Evolutionary conservation across 2,888 invertebrate species (phyloP).

Genomic region (Tachystola acroxantha): DNA sequence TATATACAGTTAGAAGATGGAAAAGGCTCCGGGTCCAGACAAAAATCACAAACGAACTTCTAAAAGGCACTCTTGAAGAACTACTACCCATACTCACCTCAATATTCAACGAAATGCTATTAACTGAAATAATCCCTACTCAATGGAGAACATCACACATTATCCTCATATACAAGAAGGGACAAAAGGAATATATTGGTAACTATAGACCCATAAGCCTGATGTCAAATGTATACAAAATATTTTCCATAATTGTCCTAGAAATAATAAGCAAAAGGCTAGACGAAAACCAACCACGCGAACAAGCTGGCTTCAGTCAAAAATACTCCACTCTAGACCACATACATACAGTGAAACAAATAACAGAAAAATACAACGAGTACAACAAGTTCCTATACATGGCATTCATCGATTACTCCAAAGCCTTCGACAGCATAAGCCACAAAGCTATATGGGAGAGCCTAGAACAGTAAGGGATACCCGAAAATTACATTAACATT

Average conservation of each 20-base stretch:
- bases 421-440: background rate
- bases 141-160: background rate
- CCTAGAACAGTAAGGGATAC: too few species aligned
- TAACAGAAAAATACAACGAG: background rate
- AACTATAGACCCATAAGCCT: too few species aligned
- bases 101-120: background rate
- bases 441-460: background rate
- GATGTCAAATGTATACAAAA: background rate
- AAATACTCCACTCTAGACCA: background rate
- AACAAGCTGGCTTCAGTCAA: background rate
- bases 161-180: background rate
- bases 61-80: background rate
- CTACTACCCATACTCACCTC: background rate
- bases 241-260: background rate
- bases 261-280: background rate
- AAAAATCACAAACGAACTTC: background rate
- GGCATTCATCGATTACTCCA: background rate
- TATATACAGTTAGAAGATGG: background rate
- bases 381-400: background rate
- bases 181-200: background rate
- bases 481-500: too few species aligned
- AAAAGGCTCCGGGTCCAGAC: background rate
- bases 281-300: background rate
- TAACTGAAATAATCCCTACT: background rate
- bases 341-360: background rate